A percentile compares a stretch with the other conserved stretches of the same genome.
Conservation (phyloP, 2,113 vertebrate species). For the Taxidea taxus region DNA sequence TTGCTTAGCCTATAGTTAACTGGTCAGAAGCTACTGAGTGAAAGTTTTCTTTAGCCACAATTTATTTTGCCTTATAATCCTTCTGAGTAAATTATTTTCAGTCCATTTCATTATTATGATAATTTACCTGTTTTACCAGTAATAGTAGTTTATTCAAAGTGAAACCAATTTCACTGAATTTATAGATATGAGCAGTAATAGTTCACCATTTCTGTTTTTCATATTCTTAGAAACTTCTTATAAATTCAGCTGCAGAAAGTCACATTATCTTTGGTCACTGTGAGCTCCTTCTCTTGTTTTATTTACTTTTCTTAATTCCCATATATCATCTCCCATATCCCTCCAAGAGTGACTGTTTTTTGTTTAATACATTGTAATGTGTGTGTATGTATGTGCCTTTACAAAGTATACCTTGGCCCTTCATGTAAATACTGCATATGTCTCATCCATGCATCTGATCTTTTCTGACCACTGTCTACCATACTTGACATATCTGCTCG, state of each 20-base stretch:
- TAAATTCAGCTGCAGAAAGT: background rate
- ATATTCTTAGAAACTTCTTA: background rate
- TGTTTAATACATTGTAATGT: background rate
- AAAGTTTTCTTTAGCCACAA: background rate
- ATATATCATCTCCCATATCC: background rate
- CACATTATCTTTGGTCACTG: background rate
- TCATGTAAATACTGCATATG: background rate
- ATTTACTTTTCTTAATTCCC: background rate
- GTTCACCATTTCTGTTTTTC: background rate
- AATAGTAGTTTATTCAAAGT: background rate
- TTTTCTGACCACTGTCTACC: background rate
- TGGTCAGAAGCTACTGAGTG: background rate
- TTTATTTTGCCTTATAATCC: background rate
- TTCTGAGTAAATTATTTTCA: constrained; percentile 8
- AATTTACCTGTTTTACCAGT: background rate
- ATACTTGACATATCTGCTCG: background rate
- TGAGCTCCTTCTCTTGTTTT: background rate
- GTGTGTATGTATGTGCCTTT: background rate
- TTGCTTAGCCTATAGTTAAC: background rate
- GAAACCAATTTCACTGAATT: background rate
- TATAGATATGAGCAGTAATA: background rate
- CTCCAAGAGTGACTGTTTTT: background rate
- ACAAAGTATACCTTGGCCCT: background rate
- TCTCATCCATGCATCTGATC: background rate
- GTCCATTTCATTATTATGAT: background rate